Evolutionary conservation across 2,888 invertebrate genomes (phyloP), one percentile per base, ranked within the genome.

Genomic region (Clostera curtula): DNA sequence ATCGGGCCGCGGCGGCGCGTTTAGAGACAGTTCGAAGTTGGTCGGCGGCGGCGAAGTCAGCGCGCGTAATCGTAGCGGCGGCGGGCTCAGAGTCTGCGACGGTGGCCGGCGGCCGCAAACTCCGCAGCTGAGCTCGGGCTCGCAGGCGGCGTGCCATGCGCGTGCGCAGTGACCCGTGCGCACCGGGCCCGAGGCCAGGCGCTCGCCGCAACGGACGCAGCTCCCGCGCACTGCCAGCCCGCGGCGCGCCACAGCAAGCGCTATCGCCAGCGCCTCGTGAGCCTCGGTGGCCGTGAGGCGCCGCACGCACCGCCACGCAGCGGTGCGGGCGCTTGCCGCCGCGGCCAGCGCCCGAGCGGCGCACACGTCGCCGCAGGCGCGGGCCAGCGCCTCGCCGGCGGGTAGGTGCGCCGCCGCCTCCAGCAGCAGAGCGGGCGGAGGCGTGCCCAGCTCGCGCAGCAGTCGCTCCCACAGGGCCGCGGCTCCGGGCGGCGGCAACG

Each of bases 1-100:
- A 33, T 83, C 80, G 0, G 72, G 83, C 3, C 77, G 56, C 14
- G 82, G 82, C 14, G 83, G 77, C 4, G 82, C 82, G 12, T 56
- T 56, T 16, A 79, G 50, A n/a, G 44, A 38, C 12, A 79, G 49
- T 1, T 54, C 49, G 42, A 58, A 61, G 17, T 64, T 61, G 4
- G 24, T 52, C n/a, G 52, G 43, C 27, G 56, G 29, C 36, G 39
- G 25, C 49, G 65, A 12, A 50, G 41, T 19, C 41, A 21, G 26
- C 42, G 56, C 28, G 40, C 30, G 41, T 35, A 48, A 5, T 28
- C 39, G 35, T 27, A 22, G 27, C 9, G 24, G 8, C 9, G 32
- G 33, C 17, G 51, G 29, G 41, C 31, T 19, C 51, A 48, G 11
- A 34, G 40, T 8, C n/a, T n/a, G 8, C 15, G 25, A 34, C 4